Evolutionary conservation across 2,113 vertebrate genomes (phyloP).

Genomic region (Oplegnathus fasciatus): DNA sequence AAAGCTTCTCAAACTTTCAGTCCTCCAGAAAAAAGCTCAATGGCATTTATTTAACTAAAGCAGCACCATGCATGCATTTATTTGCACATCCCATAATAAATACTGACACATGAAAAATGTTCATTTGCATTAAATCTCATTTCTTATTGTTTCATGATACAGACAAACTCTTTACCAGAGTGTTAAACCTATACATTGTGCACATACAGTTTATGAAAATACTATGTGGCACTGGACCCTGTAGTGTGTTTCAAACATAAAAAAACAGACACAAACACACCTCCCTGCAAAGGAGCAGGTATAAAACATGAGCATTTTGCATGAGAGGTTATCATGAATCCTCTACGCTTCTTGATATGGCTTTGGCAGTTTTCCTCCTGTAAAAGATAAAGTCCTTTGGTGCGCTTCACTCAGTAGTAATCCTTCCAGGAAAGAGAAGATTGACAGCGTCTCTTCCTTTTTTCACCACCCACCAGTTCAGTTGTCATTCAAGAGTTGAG

Average conservation of each 20-base stretch:
- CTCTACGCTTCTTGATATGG: neutral
- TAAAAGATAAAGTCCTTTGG: conserved; percentile 2
- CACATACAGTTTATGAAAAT: conserved; percentile 41
- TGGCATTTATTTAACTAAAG: conserved; percentile 22
- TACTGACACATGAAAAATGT: conserved; percentile 26
- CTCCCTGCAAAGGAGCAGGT: neutral
- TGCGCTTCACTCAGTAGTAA: conserved; percentile 15
- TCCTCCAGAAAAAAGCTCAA: neutral
- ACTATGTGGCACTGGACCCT: conserved; percentile 14
- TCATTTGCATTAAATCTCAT: conserved; percentile 14
- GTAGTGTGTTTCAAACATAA: conserved; percentile 3
- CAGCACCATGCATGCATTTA: neutral
- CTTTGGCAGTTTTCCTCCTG: conserved; percentile 14
- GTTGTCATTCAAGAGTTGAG: neutral
- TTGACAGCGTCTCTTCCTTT: neutral
- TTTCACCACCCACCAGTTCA: conserved; percentile 1
- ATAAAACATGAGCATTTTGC: neutral
- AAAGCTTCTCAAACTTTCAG: neutral
- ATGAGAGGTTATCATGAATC: neutral
- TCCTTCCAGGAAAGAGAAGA: neutral
- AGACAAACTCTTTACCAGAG: neutral
- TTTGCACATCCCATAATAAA: conserved; percentile 27
- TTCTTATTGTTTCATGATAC: conserved; percentile 10
- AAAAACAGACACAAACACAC: conserved; percentile 5
- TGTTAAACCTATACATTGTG: conserved; percentile 18